Evolutionary conservation across 2,888 invertebrate genomes (phyloP), one percentile per base, ranked within the genome.

Genomic region (Hirtodrosophila confusa): DNA sequence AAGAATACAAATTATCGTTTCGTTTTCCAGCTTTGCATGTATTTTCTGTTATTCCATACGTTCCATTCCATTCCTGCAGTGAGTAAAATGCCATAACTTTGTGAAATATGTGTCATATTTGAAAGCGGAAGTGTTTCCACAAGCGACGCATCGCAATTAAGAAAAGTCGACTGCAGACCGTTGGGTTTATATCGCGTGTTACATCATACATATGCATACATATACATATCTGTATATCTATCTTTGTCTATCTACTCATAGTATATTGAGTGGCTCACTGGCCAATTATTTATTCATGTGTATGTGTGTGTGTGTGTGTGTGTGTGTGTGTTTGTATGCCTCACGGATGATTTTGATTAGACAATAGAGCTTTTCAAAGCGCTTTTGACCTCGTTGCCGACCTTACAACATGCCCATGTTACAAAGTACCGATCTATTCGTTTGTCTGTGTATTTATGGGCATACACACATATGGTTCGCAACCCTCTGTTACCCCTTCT

Each of bases 331-430:
- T 55, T 50, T 58, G 44, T 66, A 31, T 65, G 27, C 41, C 51
- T 39, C 45, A 40, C 60, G 69, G 74, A 75, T 76, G 75, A 72
- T 62, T 76, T 72, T 76, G 76, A 76, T 76, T 76, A 76, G 73
- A 72, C 76, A 72, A 76, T 65, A 63, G 64, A 82, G 80, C 64
- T 76, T 68, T 76, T 75, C 53, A 68, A 73, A 78, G 62, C 79
- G 63, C 61, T 68, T 69, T 73, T 82, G 83, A 80, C 83, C 80
- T 84, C 75, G 80, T 62, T 69, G 78, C 57, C 75, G 80, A 84
- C 84, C 84, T 84, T 74, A 82, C 79, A 69, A 82, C 69, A 56
- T 80, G 60, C 74, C 70, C 74, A 55, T 72, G 56, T 68, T 71
- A 69, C 65, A 61, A 57, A 45, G 23, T 37, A 54, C 12, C 33